Percentiles rank a stretch among this genome's conserved stretches.
These are phyloP conservation scores for Dendrophyllia cribrosa DNA, from an alignment of 64 coral and sea anemone species.

Conservation along the genomic window DNA sequence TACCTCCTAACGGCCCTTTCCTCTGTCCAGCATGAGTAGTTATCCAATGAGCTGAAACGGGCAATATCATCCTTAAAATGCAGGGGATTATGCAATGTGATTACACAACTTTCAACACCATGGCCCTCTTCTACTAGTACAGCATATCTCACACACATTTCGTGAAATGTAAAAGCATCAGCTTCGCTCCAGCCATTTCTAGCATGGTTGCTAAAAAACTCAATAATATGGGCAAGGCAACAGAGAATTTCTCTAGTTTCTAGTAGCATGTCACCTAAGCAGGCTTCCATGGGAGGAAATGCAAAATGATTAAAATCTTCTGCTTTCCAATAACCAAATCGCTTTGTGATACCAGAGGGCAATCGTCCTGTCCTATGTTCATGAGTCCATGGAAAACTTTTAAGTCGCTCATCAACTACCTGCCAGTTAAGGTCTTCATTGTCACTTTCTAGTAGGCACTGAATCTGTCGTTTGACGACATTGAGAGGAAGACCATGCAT, in stretches of 20 bases:
- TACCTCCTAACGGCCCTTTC: conserved; percentile 67
- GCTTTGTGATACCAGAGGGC: conserved; percentile 45
- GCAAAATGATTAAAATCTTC: conserved; percentile 69
- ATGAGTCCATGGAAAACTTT: conserved; percentile 65
- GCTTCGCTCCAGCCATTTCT: conserved; percentile 55
- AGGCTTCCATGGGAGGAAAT: conserved; percentile 64
- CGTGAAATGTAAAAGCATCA: conserved; percentile 54
- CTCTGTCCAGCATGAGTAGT: conserved; percentile 62
- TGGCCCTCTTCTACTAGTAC: conserved; percentile 63
- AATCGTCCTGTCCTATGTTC: conserved; percentile 55
- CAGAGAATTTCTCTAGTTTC: conserved; percentile 46
- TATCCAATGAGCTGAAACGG: conserved; percentile 65
- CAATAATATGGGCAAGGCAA: conserved; percentile 63
- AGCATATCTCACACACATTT: conserved; percentile 67
- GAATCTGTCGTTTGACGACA: conserved; percentile 52
- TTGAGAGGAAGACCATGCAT: conserved; percentile 77
- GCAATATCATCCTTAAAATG: conserved; percentile 60
- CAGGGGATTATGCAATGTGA: conserved; percentile 70
- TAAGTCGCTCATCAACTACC: conserved; percentile 64
- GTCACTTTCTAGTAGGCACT: conserved; percentile 15
- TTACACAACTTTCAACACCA: conserved; percentile 52
- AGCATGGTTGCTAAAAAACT: conserved; percentile 67
- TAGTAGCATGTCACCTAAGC: conserved; percentile 47
- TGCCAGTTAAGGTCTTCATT: conserved; percentile 55
- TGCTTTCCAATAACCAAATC: conserved; percentile 74